Conservation (phyloP, 2,797 vertebrate species). For the Ceryle rudis region DNA sequence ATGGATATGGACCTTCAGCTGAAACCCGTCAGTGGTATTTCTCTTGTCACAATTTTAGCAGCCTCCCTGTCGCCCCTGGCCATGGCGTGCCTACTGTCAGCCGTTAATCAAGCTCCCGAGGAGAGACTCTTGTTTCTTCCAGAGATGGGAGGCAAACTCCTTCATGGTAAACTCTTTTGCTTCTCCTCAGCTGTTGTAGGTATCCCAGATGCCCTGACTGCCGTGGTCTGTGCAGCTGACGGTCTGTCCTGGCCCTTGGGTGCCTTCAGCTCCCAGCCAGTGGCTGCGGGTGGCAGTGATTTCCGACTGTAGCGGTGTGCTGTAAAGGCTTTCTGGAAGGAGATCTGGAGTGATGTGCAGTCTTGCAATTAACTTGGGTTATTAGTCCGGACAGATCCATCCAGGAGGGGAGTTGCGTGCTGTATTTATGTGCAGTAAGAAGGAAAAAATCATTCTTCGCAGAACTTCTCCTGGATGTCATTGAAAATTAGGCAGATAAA, state of each 20-base stretch:
- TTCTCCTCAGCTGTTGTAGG: neutral
- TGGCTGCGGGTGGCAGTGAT: neutral
- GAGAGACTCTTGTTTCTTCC: neutral
- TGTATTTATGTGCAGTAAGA: neutral
- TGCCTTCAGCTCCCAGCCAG: too few species aligned
- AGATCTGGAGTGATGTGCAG: neutral
- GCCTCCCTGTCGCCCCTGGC: neutral
- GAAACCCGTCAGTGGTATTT: neutral
- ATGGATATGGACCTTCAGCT: neutral
- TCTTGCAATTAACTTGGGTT: neutral
- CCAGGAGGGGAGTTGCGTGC: neutral
- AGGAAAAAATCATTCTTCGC: neutral
- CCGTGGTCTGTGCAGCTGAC: neutral
- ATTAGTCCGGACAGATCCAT: neutral
- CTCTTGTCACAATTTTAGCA: neutral
- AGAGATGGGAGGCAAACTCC: neutral
- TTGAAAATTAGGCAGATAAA: neutral
- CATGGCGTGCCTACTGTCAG: accelerated
- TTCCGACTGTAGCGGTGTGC: neutral
- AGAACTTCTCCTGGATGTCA: neutral
- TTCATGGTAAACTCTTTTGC: neutral
- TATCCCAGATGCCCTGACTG: neutral
- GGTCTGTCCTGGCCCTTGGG: neutral
- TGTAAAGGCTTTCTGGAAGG: neutral
- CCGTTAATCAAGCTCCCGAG: neutral